phyloP scores from a whole-genome alignment of 2,797 vertebrate genomes.

The Eleutherodactylus coqui region DNA sequence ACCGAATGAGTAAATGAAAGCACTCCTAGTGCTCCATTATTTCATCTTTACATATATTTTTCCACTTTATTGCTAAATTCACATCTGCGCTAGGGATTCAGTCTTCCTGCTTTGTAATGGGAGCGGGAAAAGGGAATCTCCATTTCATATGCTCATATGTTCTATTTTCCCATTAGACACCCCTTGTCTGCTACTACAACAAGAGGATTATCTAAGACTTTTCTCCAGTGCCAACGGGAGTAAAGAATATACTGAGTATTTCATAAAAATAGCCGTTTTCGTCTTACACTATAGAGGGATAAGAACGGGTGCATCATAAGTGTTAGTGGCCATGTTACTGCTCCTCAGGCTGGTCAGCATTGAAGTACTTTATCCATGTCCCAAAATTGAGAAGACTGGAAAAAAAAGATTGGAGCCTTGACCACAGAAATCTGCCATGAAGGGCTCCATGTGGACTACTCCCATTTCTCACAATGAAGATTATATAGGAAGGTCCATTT shows the following conservation, averaged over 20 bases:
- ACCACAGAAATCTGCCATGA: not conserved
- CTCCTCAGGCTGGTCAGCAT: not conserved
- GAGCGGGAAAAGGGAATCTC: no score
- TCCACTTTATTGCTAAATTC: no score
- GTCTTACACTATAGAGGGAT: not conserved
- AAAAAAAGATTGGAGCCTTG: not conserved
- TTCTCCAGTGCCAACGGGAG: not conserved
- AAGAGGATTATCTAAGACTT: constrained; percentile 12
- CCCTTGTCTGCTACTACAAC: constrained; percentile 48
- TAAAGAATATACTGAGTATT: not conserved
- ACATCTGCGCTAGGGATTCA: no score
- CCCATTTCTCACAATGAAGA: not conserved
- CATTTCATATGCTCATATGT: constrained; percentile 15
- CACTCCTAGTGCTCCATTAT: not conserved
- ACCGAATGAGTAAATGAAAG: not conserved
- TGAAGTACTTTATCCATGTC: not conserved
- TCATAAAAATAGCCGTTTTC: not conserved
- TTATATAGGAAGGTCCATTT: not conserved
- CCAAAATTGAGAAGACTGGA: not conserved
- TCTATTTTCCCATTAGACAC: constrained; percentile 58
- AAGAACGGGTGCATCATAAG: not conserved
- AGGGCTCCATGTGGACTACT: not conserved
- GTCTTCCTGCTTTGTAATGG: no score
- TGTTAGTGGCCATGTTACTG: not conserved
- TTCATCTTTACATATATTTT: not conserved